Conservation (phyloP, 2,888 invertebrate genomes). For the Pterostichus madidus region DNA sequence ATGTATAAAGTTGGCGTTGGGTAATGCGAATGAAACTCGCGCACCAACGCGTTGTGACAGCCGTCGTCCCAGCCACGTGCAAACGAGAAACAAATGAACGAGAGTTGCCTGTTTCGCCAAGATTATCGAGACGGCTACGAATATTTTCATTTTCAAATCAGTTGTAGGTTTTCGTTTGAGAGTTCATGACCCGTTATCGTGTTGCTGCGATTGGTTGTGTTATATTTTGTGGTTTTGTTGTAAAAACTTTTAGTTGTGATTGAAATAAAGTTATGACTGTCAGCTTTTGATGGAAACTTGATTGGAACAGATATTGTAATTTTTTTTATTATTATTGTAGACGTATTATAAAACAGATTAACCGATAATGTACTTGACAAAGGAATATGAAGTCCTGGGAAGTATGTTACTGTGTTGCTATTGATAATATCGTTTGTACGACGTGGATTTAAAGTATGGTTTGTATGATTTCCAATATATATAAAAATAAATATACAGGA, state of each 20-base stretch:
- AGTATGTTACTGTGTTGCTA: no score
- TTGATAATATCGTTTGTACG: no score
- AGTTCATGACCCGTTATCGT: slow-evolving; percentile 16
- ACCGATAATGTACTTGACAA: not conserved
- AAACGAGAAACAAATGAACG: slow-evolving; percentile 54
- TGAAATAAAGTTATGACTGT: not conserved
- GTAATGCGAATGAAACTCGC: slow-evolving; percentile 13
- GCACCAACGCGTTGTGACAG: not conserved
- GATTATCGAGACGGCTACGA: not conserved
- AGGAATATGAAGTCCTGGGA: no score
- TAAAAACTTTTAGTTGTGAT: slow-evolving; percentile 14
- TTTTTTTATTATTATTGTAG: not conserved
- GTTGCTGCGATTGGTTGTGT: not conserved
- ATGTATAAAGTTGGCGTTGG: slow-evolving; percentile 31
- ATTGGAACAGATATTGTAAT: slow-evolving; percentile 12
- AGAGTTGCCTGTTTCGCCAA: not conserved
- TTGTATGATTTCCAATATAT: no score
- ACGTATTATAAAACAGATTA: not conserved
- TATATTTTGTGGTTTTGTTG: slow-evolving; percentile 9
- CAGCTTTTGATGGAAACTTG: not conserved
- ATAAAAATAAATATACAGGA: no score
- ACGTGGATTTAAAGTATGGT: no score
- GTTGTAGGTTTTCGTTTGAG: not conserved
- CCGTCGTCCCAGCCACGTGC: slow-evolving; percentile 8
- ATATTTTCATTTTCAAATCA: slow-evolving; percentile 14